phyloP scores from a whole-genome alignment of 2,797 vertebrate genomes.

The Onychomys leucogaster region DNA sequence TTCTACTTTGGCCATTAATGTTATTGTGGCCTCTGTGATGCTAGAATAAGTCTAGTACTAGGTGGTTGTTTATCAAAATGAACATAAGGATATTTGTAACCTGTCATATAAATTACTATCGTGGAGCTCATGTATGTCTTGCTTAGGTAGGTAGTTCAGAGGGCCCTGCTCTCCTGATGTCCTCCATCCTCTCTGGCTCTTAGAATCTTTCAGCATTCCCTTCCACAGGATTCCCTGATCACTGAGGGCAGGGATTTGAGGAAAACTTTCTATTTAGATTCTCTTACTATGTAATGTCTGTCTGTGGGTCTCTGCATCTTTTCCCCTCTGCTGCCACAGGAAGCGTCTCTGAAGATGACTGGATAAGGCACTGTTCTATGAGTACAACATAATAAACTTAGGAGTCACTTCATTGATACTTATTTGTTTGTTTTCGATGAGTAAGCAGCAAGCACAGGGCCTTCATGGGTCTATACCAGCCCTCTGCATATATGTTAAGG shows the following conservation, averaged over 20 bases:
- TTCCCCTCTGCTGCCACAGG: not conserved
- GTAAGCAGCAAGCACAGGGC: not conserved
- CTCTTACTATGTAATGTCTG: not conserved
- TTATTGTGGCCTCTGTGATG: not conserved
- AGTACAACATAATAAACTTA: not conserved
- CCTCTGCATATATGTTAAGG: not conserved
- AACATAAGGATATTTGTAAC: not conserved
- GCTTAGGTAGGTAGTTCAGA: not conserved
- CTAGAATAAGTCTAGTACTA: not conserved
- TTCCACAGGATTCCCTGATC: not conserved
- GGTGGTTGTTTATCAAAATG: not conserved
- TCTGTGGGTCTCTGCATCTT: not conserved
- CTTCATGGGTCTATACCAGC: not conserved
- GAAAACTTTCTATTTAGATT: not conserved
- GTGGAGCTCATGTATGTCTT: not conserved
- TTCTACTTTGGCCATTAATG: not conserved
- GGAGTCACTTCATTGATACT: no score
- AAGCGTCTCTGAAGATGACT: not conserved
- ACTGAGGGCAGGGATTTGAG: not conserved
- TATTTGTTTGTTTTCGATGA: not conserved
- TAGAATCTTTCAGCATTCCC: no score
- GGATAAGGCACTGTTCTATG: not conserved
- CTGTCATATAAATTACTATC: not conserved
- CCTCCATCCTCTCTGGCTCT: not conserved
- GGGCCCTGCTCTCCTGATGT: not conserved